Base-by-base conservation (phyloP, 1,140 invertebrate genomes). In the Antheraea mylitta region DNA sequence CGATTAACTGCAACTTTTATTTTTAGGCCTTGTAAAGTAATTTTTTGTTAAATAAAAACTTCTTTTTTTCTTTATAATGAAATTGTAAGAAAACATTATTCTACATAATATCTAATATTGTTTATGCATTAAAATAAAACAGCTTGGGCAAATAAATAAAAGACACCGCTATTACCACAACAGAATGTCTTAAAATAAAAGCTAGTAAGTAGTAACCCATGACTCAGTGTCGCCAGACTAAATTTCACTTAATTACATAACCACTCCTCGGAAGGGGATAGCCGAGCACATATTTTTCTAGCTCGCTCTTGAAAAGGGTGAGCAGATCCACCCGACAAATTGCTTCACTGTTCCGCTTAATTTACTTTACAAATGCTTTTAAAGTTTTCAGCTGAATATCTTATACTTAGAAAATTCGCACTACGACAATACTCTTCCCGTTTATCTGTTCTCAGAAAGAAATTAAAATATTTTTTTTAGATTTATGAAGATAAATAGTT, bases 321-420 rank as follows among this genome's bases (percentile, higher is more conserved):
- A 71, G 68, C 74, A 76, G 77, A 81, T 78, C 76, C 76, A 81
- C 76, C 79, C 78, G 78, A 86, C 83, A 89, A 89, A 87, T 89
- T 89, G 74, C 81, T 81, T 72, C 72, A 76, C 72, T 79, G 76
- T 73, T 79, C 81, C 81, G 79, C 77, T 82, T 89, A 87, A 86
- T 87, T 86, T 85, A 82, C 80, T 89, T 87, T 82, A 89, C 80
- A 86, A 87, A 86, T 86, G 81, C 77, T 75, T 76, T 65, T 73
- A 76, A 80, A 82, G 77, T 75, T 79, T 84, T 78, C 77, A 75
- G 70, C 60, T 77, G 71, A 82, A 82, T 75, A 79, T 71, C 73
- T 68, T 72, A 80, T 80, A 19, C 18, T 30, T 19, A 60, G 7
- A 22, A 61, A 30, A 30, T 61, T 61, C 60, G 1, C 30, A 61